Evolutionary conservation across 2,888 invertebrate species (phyloP).

Genomic region (Campopleginae sp.): DNA sequence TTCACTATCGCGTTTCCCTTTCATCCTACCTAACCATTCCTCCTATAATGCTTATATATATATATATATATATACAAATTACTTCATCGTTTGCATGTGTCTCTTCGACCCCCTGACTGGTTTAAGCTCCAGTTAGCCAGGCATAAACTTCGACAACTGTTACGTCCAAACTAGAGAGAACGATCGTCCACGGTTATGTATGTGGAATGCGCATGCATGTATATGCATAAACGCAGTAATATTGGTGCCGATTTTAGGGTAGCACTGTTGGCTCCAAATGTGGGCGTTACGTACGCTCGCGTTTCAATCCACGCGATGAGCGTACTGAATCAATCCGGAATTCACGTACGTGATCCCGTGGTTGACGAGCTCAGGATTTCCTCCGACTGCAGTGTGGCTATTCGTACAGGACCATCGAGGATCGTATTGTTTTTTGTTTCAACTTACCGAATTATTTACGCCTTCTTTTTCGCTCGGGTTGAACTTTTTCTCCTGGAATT

Average conservation of each 20-base stretch:
- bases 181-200: conserved; percentile 20
- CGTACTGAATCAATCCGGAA: conserved; percentile 69
- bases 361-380: conserved; percentile 58
- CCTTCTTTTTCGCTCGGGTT: neutral
- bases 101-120: conserved; percentile 65
- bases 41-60: neutral
- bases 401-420: conserved; percentile 52
- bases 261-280: conserved; percentile 47
- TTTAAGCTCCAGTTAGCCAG: conserved; percentile 69
- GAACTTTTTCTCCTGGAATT: neutral
- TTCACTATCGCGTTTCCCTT: conserved; percentile 58
- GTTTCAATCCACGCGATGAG: conserved; percentile 66
- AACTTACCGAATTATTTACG: neutral
- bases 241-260: conserved; percentile 59
- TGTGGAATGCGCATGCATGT: conserved; percentile 22
- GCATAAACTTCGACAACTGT: conserved; percentile 72
- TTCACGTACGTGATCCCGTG: conserved; percentile 66
- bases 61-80: conserved; percentile 17
- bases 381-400: conserved; percentile 47
- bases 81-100: conserved; percentile 50
- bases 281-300: conserved; percentile 63
- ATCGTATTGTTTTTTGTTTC: neutral
- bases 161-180: conserved; percentile 62
- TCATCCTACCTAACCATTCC: conserved; percentile 40
- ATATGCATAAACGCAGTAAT: conserved; percentile 40